Evolutionary conservation across 64 coral and sea anemone genomes (phyloP).

Genomic region (Orbicella faveolata): DNA sequence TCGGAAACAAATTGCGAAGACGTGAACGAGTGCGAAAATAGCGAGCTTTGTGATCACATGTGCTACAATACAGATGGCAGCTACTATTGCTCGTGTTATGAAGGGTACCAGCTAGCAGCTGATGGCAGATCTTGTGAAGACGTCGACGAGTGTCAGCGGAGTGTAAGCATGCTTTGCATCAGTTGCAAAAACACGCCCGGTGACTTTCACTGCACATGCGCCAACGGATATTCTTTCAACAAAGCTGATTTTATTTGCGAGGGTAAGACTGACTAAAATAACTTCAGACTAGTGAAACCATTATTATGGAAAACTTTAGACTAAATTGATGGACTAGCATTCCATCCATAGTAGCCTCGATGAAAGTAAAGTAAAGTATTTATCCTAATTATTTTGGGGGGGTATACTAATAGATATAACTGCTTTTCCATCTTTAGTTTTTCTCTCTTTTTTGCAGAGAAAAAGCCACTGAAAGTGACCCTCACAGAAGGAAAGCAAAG

Average conservation of each 20-base stretch:
- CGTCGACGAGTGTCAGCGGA: constrained; percentile 61
- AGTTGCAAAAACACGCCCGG: constrained; percentile 61
- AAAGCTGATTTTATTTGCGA: constrained; percentile 35
- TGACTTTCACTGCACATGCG: constrained; percentile 60
- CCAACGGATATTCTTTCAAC: constrained; percentile 39
- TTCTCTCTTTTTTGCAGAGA: not conserved
- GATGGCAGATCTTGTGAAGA: constrained; percentile 62
- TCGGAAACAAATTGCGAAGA: constrained; percentile 57
- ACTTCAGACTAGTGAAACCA: too few species aligned
- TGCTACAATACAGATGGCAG: constrained; percentile 59
- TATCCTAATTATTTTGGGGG: too few species aligned
- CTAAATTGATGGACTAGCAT: too few species aligned
- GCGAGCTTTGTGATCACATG: constrained; percentile 36
- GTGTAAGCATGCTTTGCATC: constrained; percentile 1
- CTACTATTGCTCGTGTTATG: constrained; percentile 60
- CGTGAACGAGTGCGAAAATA: constrained; percentile 50
- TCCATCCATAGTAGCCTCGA: too few species aligned
- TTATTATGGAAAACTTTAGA: too few species aligned
- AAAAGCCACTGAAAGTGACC: not conserved
- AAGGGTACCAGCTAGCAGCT: constrained; percentile 16
- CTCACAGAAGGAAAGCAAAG: constrained; percentile 9
- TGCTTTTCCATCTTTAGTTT: not conserved
- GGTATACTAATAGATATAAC: too few species aligned
- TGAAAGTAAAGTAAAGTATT: too few species aligned
- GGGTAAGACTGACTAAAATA: constrained; percentile 33